Base-by-base conservation (phyloP, 2,888 invertebrate species). In the Artemia sp. region DNA sequence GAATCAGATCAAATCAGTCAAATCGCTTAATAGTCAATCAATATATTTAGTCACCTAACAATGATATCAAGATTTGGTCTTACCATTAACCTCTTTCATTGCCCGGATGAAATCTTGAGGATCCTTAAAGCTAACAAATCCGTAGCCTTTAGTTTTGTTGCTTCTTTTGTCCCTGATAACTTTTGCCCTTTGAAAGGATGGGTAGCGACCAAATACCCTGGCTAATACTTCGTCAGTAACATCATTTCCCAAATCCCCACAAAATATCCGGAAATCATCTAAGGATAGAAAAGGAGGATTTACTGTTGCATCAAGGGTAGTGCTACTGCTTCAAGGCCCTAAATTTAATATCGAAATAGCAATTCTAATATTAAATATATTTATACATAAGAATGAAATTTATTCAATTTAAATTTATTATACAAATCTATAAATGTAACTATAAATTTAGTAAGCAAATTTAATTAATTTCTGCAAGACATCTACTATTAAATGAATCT, bases 11-110 rank as follows among this genome's bases (percentile, higher is more conserved):
- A 38, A 38, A 38, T 38, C 5, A 38, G 38, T 38, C 38, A 38
- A 38, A 38, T 38, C 38, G 6, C 38, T 38, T 5, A 38, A 38
- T 2, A 38, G 38, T 38, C 38, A 38, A 38, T 38, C 3, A 38
- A 0, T 38, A 38, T 38, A 38, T 38, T 38, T 6, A 38, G 38
- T 38, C 6, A 38, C 38, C 38, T 38, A 38, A 38, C 3, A 38
- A 38, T 38, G 38, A 38, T 38, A 38, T 38, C 38, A 38, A 38
- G 38, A 38, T 52, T 50, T 11, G 11, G 19, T 78, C 83, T 85
- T 77, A 92, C 93, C 98, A 79, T 99, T 97, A 92, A 98, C 94
- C 82, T 99, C 98, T 77, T 96, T 91, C 90, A 97, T 97, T 10
- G 98, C 98, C 75, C 90, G 87, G 70, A 94, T 94, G 77, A 97